Conservation (phyloP, 2,113 vertebrate genomes). For the Gobiocypris rarus region DNA sequence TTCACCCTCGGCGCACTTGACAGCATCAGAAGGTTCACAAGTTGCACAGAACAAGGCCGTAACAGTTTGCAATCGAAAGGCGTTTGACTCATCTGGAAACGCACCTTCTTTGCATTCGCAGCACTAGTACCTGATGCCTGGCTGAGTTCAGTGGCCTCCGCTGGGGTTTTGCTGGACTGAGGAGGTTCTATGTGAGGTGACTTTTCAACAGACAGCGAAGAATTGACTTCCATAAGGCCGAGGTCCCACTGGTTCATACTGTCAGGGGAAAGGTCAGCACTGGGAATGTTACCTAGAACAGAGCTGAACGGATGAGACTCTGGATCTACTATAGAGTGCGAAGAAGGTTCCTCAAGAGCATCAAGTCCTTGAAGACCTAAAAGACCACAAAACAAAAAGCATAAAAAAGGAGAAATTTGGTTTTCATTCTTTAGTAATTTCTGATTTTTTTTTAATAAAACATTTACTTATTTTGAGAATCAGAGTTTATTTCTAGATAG, state of each 20-base stretch:
- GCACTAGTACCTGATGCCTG: slow-evolving; percentile 45
- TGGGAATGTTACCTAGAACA: not conserved
- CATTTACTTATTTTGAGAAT: not conserved
- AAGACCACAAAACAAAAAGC: not conserved
- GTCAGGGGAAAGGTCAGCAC: not conserved
- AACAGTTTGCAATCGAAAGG: slow-evolving; percentile 61
- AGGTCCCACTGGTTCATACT: not conserved
- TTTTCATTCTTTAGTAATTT: not conserved
- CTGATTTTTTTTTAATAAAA: not conserved
- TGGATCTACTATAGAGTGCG: not conserved
- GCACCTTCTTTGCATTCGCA: slow-evolving; percentile 28
- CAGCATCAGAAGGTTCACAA: slow-evolving; percentile 67
- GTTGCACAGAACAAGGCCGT: slow-evolving; percentile 66
- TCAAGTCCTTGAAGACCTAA: not conserved
- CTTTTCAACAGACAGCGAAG: slow-evolving; percentile 6
- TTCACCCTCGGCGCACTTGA: not conserved
- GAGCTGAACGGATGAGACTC: slow-evolving; percentile 7
- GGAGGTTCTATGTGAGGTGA: slow-evolving; percentile 54
- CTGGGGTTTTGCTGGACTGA: slow-evolving; percentile 59
- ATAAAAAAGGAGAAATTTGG: not conserved
- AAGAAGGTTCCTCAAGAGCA: not conserved
- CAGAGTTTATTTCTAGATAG: not conserved
- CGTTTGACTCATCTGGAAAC: slow-evolving; percentile 63
- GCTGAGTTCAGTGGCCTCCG: slow-evolving; percentile 55
- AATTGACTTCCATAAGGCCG: not conserved